Conservation (phyloP, 2,888 invertebrate species). For the Apomyelois bistriatella region DNA sequence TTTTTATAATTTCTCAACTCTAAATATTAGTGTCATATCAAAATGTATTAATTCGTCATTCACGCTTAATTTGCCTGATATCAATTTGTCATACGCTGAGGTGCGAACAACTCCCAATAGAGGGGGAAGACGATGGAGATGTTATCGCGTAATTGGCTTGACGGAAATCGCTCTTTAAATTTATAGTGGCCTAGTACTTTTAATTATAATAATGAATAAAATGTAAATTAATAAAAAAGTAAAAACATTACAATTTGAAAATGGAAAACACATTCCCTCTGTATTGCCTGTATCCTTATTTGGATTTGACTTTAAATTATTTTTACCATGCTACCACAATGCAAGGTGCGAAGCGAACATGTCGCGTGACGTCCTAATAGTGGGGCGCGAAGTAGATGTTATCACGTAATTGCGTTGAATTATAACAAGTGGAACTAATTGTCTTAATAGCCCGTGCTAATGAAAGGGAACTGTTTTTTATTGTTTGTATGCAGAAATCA, state of each 20-base stretch:
- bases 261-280: too few relatives aligned
- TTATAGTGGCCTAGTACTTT: background rate
- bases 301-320: background rate
- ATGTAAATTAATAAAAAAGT: too few relatives aligned
- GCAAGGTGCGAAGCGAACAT: conserved; percentile 27
- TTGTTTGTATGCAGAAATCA: conserved; percentile 2
- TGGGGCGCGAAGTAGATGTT: conserved; percentile 11
- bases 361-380: conserved; percentile 8
- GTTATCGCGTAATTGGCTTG: conserved; percentile 5
- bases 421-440: conserved; percentile 23
- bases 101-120: conserved; percentile 3
- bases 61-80: conserved; percentile 5
- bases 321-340: background rate
- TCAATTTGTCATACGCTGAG: background rate
- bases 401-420: conserved; percentile 17
- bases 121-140: conserved; percentile 1
- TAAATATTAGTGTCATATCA: too few relatives aligned
- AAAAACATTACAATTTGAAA: too few relatives aligned
- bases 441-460: conserved; percentile 14
- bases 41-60: background rate
- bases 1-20: too few relatives aligned
- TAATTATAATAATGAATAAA: background rate
- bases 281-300: too few relatives aligned
- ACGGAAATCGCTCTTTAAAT: conserved; percentile 1
- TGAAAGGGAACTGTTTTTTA: conserved; percentile 8